Evolutionary conservation across 1,140 invertebrate species (phyloP).

Genomic region (Acromyrmex charruanus): DNA sequence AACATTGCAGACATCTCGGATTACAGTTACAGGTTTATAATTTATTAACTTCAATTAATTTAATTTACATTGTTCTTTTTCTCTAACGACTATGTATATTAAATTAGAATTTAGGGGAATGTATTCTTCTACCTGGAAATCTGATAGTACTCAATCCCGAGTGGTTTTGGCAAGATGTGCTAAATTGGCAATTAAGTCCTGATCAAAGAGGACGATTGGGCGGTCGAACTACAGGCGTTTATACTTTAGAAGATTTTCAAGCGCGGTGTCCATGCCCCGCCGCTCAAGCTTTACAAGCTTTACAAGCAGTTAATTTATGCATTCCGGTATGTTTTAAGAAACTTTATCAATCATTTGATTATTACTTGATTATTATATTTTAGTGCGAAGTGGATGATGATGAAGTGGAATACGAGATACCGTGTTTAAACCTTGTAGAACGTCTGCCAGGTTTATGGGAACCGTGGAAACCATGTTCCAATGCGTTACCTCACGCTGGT

Average conservation of each 20-base stretch:
- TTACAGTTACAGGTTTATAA: conserved; percentile 82
- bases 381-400: conserved; percentile 91
- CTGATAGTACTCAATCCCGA: conserved; percentile 91
- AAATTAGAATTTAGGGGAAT: conserved; percentile 83
- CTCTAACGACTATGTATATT: not conserved
- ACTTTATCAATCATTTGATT: conserved; percentile 9
- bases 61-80: not conserved
- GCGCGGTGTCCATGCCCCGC: conserved; percentile 92
- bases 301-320: conserved; percentile 91
- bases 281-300: conserved; percentile 89
- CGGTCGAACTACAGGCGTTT: conserved; percentile 91
- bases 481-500: conserved; percentile 90
- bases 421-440: conserved; percentile 92
- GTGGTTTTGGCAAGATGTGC: conserved; percentile 91
- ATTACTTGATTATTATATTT: conserved; percentile 62
- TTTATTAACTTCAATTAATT: not conserved
- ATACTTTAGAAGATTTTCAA: conserved; percentile 93
- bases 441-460: conserved; percentile 92
- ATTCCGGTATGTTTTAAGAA: conserved; percentile 86
- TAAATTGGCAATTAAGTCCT: conserved; percentile 91
- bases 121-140: conserved; percentile 87
- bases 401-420: conserved; percentile 93
- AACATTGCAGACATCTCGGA: conserved; percentile 83
- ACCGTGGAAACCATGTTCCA: conserved; percentile 88
- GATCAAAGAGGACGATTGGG: conserved; percentile 88